phyloP scores from a whole-genome alignment of 1,140 invertebrate genomes.

The Drosophila mayri region DNA sequence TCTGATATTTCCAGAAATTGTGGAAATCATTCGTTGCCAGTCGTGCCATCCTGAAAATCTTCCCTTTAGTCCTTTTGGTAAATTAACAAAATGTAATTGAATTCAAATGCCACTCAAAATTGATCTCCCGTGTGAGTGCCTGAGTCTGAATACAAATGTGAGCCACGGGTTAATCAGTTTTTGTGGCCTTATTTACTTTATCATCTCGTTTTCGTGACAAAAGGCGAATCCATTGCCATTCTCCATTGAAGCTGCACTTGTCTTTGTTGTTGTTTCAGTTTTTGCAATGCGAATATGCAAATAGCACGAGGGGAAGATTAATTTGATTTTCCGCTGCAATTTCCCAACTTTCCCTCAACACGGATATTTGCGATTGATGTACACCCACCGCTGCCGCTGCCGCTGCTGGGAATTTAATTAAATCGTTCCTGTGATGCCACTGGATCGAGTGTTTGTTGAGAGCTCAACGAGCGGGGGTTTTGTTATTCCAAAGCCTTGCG shows the following conservation, averaged over 20 bases:
- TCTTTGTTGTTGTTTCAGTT: not conserved
- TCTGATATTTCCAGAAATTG: not conserved
- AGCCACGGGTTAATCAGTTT: slow-evolving; percentile 34
- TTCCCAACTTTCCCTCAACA: slow-evolving; percentile 28
- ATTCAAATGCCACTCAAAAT: slow-evolving; percentile 11
- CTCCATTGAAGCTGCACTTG: not conserved
- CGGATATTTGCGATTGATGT: slow-evolving; percentile 19
- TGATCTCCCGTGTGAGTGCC: not conserved
- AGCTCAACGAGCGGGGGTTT: not conserved
- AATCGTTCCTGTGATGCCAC: not conserved
- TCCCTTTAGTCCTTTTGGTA: not conserved
- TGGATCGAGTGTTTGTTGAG: not conserved
- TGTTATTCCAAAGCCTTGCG: slow-evolving; percentile 16
- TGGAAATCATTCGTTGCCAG: too few relatives aligned
- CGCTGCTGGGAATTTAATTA: slow-evolving; percentile 41
- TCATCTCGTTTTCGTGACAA: slow-evolving; percentile 39
- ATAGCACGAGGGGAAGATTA: slow-evolving; percentile 50
- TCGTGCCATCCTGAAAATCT: too few relatives aligned
- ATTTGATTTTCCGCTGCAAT: slow-evolving; percentile 64
- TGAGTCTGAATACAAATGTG: slow-evolving; percentile 4
- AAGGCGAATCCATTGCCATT: slow-evolving; percentile 19
- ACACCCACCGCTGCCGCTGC: not conserved
- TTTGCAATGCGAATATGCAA: slow-evolving; percentile 46
- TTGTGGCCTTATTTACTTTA: slow-evolving; percentile 46
- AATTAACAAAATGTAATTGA: slow-evolving; percentile 13